These are phyloP conservation scores for Riparia riparia DNA, from an alignment of 2,113 vertebrate species.

Conservation along the genomic window DNA sequence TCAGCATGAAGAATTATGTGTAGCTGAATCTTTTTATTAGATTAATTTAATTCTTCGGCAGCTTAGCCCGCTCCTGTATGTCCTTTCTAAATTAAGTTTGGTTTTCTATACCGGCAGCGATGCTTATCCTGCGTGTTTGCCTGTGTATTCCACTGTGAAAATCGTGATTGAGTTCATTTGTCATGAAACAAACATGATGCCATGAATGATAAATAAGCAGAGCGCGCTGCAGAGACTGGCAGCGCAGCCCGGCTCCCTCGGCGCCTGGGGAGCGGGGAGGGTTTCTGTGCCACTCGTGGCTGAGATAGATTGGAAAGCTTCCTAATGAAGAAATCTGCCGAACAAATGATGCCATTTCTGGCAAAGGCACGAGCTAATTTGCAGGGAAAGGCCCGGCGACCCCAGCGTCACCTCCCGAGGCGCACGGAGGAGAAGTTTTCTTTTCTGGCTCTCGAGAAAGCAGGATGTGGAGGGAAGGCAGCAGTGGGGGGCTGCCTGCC, in stretches of 20 bases:
- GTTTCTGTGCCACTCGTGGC: not conserved
- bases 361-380: conserved; percentile 3
- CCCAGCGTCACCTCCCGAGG: not conserved
- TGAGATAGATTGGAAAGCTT: conserved; percentile 37
- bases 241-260: not conserved
- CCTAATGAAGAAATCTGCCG: conserved; percentile 51
- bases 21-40: conserved; percentile 1
- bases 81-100: conserved; percentile 13
- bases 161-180: conserved; percentile 34
- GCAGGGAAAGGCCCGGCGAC: not conserved
- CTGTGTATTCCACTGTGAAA: conserved; percentile 40
- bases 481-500: not conserved
- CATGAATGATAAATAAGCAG: conserved; percentile 47
- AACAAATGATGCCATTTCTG: conserved; percentile 31
- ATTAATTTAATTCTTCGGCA: conserved; percentile 18
- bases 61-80: not conserved
- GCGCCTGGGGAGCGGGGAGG: not conserved
- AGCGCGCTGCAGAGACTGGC: not conserved
- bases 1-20: conserved; percentile 2
- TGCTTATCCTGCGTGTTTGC: not conserved
- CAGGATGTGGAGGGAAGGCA: rapidly evolving
- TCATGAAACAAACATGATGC: conserved; percentile 49
- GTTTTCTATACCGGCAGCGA: conserved; percentile 25
- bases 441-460: not conserved
- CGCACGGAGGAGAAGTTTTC: rapidly evolving